phyloP scores from a whole-genome alignment of 2,888 invertebrate species.

The Dryocosmus kuriphilus region DNA sequence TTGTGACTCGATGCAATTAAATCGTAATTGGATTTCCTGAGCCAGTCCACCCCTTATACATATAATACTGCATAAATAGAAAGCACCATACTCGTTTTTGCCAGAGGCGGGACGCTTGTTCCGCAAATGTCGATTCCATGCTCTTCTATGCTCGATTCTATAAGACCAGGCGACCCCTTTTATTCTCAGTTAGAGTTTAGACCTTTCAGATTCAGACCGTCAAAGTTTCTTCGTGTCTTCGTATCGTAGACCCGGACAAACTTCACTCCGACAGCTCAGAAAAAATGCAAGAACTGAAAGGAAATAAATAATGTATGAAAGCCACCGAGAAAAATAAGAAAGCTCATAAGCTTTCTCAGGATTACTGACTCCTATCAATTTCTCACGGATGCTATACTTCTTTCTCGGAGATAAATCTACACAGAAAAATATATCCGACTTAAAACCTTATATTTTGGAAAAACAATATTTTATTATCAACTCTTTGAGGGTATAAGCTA shows the following conservation, averaged over 20 bases:
- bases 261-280: constrained; percentile 7
- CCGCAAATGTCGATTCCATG: constrained; percentile 27
- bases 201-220: not conserved
- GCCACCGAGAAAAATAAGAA: not conserved
- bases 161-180: not conserved
- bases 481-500: too few species aligned
- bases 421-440: not conserved
- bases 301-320: constrained; percentile 8
- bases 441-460: not conserved
- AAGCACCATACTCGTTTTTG: constrained; percentile 13
- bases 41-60: not conserved
- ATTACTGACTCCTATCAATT: constrained; percentile 6
- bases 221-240: not conserved
- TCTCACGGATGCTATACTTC: not conserved
- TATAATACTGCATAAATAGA: constrained; percentile 18
- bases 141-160: constrained; percentile 2
- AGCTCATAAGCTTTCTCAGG: not conserved
- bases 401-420: not conserved
- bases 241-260: not conserved
- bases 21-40: constrained; percentile 13
- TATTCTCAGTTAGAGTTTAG: not conserved
- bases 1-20: not conserved
- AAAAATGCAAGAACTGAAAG: not conserved
- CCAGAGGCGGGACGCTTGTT: constrained; percentile 23
- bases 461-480: not conserved